Base-by-base conservation (phyloP, 2,888 invertebrate genomes). In the Automeris io region DNA sequence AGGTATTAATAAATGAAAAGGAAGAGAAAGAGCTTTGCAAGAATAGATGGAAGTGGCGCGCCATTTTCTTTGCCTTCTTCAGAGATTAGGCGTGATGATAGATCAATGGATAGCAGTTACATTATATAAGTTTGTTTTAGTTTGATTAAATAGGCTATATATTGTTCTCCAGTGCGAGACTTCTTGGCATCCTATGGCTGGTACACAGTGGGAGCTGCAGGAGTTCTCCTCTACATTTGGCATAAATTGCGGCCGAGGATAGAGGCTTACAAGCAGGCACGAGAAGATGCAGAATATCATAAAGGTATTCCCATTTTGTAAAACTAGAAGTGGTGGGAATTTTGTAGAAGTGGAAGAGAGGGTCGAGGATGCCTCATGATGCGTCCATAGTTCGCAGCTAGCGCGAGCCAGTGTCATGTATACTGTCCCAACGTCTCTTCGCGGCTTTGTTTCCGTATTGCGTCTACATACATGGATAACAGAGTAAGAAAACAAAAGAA, bases 251-350 rank as follows among this genome's bases (percentile, higher is more conserved):
- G 53, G 5, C 78, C 78, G 0, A 31, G 11, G 1, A 33, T 64
- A 1, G 40, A 54, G 9, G 49, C 51, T 16, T 78, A 77, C 75
- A 49, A 43, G 45, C 59, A 74, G 29, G 69, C 66, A 0, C 43
- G 60, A 4, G 79, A 78, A 16, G 82, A 82, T 19, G 81, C 82
- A 0, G 66, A 56, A 9, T 73, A 77, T 33, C 79, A 82, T 37
- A 82, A 81, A 56, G 69, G 83, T 81, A 21, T 43, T 9, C 21
- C 26, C 11, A 18, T 13, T 24, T n/a, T n/a, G n/a, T n/a, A n/a
- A n/a, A n/a, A n/a, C n/a, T n/a, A n/a, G n/a, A n/a, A n/a, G n/a
- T n/a, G n/a, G n/a, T n/a, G n/a, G n/a, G n/a, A n/a, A n/a, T n/a
- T n/a, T n/a, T n/a, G n/a, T n/a, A n/a, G n/a, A n/a, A n/a, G n/a